Percentiles rank a stretch among this genome's conserved stretches.
Evolutionary conservation across 2,797 vertebrate genomes (phyloP).

Genomic region (Heteromormyrus szaboi): DNA sequence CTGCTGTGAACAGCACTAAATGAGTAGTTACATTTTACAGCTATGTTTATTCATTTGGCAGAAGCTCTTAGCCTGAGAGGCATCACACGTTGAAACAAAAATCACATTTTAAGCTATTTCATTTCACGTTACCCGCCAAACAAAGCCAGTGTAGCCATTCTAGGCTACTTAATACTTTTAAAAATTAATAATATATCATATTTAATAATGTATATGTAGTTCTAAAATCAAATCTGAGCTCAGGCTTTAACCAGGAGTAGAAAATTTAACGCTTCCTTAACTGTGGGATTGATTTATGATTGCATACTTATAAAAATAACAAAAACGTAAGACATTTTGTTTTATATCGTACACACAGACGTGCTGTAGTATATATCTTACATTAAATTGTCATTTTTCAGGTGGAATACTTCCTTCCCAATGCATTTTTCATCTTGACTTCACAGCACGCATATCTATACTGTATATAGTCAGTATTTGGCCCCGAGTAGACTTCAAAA

Average conservation of each 20-base stretch:
- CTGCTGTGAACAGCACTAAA: neutral
- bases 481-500: neutral
- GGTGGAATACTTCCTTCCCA: neutral
- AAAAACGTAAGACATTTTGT: neutral
- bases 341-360: neutral
- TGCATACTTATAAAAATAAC: neutral
- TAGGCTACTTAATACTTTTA: neutral
- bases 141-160: neutral
- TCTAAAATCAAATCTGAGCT: neutral
- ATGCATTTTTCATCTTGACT: neutral
- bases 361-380: neutral
- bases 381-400: neutral
- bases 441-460: neutral
- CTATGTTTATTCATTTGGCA: neutral
- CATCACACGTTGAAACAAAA: neutral
- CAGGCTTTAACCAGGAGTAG: neutral
- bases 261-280: neutral
- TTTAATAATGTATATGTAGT: slow-evolving; percentile 28
- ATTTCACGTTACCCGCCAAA: neutral
- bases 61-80: neutral
- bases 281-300: slow-evolving; percentile 30
- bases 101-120: neutral
- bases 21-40: neutral
- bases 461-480: neutral
- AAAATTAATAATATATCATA: slow-evolving; percentile 31